A percentile compares a stretch with the other conserved stretches of the same genome.
These are phyloP conservation scores for Dolichallabes microphthalmus DNA, from an alignment of 2,113 vertebrate species.

Conservation along the genomic window DNA sequence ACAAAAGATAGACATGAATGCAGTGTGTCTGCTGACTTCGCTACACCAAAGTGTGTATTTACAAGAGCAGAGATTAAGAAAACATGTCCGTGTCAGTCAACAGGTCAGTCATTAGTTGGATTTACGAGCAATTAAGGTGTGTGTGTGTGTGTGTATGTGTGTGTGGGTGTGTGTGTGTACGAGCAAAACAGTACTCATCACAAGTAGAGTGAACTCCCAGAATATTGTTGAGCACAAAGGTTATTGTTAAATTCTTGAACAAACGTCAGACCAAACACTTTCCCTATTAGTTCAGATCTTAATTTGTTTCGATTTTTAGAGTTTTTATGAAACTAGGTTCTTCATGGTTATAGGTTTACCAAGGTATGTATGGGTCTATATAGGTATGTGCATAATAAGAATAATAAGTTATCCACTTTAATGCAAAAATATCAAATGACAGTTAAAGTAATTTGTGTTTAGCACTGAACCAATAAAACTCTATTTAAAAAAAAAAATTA, in stretches of 20 bases:
- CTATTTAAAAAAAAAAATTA: no score
- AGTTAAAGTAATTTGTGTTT: not conserved
- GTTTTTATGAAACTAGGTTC: not conserved
- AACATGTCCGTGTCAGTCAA: conserved; percentile 63
- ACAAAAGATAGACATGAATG: conserved; percentile 42
- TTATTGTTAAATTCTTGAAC: not conserved
- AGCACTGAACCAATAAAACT: not conserved
- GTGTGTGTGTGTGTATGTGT: conserved; percentile 12
- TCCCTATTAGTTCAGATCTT: not conserved
- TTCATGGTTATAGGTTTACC: no score
- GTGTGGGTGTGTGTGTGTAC: not conserved
- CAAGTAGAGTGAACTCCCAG: not conserved
- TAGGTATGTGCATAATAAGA: not conserved
- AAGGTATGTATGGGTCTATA: not conserved
- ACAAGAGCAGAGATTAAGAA: conserved; percentile 77
- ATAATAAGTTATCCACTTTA: not conserved
- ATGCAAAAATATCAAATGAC: not conserved
- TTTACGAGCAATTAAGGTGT: conserved; percentile 79
- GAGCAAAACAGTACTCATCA: not conserved
- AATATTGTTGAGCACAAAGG: not conserved
- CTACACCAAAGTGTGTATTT: conserved; percentile 64
- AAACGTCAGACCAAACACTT: not conserved
- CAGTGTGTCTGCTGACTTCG: conserved; percentile 58
- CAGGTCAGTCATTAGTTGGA: conserved; percentile 78
- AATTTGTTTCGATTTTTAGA: not conserved